A percentile compares a stretch with the other conserved stretches of the same genome.
Evolutionary conservation across 2,113 vertebrate genomes (phyloP).

Genomic region (Cephalopterus ornatus): DNA sequence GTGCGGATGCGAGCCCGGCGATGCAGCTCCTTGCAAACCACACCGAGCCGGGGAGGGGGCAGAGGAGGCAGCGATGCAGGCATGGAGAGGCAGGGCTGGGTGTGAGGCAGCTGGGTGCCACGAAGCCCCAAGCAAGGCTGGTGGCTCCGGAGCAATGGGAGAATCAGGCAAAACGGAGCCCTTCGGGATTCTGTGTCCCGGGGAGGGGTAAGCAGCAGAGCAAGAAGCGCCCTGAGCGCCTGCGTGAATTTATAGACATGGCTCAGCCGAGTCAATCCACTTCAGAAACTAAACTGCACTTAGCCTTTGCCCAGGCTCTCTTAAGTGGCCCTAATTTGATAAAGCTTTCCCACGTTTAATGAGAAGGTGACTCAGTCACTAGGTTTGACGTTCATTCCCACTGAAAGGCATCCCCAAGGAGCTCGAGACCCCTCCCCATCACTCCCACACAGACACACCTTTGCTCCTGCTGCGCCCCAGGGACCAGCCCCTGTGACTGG

Average conservation of each 20-base stretch:
- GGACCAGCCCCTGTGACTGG: not conserved
- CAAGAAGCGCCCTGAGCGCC: not conserved
- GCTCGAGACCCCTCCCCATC: rapidly evolving
- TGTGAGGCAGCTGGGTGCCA: too few relatives aligned
- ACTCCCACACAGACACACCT: rapidly evolving
- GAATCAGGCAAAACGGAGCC: not conserved
- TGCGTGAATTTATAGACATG: rapidly evolving
- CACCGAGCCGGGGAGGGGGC: not conserved
- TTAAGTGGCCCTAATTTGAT: conserved; percentile 49
- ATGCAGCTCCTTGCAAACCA: not conserved
- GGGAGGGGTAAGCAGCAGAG: not conserved
- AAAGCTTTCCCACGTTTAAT: not conserved
- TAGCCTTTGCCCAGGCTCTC: conserved; percentile 37
- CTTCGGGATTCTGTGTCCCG: not conserved
- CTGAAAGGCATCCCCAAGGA: not conserved
- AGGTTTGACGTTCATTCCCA: not conserved
- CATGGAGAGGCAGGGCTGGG: not conserved
- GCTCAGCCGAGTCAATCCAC: not conserved
- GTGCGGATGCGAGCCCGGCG: rapidly evolving
- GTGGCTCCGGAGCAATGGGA: not conserved
- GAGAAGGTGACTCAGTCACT: not conserved
- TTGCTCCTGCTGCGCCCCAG: not conserved
- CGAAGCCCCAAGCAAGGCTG: rapidly evolving
- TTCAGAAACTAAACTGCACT: conserved; percentile 28
- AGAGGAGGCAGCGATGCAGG: rapidly evolving